These are phyloP conservation scores for Athalia circularis DNA, from an alignment of 2,888 invertebrate genomes.

Conservation along the genomic window DNA sequence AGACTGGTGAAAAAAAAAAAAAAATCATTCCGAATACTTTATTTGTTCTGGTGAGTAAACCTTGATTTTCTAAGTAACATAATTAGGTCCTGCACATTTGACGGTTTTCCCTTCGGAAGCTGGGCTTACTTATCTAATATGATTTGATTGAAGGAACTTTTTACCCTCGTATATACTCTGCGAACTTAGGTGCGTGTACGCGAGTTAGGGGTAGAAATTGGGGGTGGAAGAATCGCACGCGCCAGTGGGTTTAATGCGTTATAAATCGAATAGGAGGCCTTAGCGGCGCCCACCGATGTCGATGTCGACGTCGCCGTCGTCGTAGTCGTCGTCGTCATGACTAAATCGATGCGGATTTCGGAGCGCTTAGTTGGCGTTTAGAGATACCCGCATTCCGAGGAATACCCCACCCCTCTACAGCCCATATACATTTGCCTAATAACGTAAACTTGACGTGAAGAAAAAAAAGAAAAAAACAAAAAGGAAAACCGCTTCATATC, in stretches of 20 bases:
- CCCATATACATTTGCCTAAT: slow-evolving; percentile 63
- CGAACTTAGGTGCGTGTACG: not conserved
- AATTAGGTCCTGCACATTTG: too few species aligned
- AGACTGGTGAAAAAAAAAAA: too few species aligned
- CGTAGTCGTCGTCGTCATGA: slow-evolving; percentile 45
- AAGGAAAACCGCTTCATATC: not conserved
- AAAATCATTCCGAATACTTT: too few species aligned
- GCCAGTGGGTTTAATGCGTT: slow-evolving; percentile 44
- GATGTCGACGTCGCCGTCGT: slow-evolving; percentile 49
- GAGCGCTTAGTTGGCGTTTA: slow-evolving; percentile 67
- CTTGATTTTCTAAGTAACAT: too few species aligned
- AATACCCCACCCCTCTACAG: not conserved
- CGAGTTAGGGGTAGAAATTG: slow-evolving; percentile 6
- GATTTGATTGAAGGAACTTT: slow-evolving; percentile 36
- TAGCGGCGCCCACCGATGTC: slow-evolving; percentile 36
- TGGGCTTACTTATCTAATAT: slow-evolving; percentile 32
- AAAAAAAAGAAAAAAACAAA: slow-evolving; percentile 20
- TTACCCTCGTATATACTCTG: not conserved
- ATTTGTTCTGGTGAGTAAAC: too few species aligned
- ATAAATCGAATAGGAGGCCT: slow-evolving; percentile 37
- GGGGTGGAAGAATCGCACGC: slow-evolving; percentile 51
- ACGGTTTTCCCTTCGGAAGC: not conserved
- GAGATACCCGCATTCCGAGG: slow-evolving; percentile 61
- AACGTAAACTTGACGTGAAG: slow-evolving; percentile 60
- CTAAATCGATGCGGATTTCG: slow-evolving; percentile 64